Conservation (phyloP, 2,797 vertebrate species). For the Perodicticus potto region DNA sequence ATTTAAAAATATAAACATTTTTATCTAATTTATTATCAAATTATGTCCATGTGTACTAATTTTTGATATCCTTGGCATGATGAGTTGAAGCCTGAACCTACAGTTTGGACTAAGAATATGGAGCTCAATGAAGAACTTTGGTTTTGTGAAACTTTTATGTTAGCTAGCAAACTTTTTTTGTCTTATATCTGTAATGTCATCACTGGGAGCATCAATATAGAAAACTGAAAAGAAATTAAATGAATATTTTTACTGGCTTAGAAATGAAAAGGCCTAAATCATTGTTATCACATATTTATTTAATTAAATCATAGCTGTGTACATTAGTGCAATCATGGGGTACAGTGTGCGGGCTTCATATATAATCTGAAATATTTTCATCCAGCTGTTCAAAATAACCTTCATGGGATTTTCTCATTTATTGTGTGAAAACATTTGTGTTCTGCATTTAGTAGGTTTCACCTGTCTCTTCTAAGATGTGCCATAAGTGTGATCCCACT, state of each 20-base stretch:
- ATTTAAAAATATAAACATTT: slow-evolving; percentile 51
- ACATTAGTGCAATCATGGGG: too few relatives aligned
- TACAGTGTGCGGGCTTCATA: too few relatives aligned
- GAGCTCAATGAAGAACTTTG: slow-evolving; percentile 16
- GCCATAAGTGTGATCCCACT: too few relatives aligned
- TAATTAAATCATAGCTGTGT: too few relatives aligned
- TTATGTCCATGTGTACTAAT: not conserved
- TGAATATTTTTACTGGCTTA: slow-evolving; percentile 46
- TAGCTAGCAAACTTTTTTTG: slow-evolving; percentile 46
- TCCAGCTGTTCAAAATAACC: too few relatives aligned
- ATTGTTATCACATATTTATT: not conserved
- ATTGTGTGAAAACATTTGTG: too few relatives aligned
- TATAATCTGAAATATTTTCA: too few relatives aligned
- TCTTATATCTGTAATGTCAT: slow-evolving; percentile 5
- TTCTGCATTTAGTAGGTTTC: too few relatives aligned
- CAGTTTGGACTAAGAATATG: not conserved
- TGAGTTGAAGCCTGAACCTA: not conserved
- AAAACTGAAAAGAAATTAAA: slow-evolving; percentile 53
- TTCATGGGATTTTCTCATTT: too few relatives aligned
- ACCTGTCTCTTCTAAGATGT: too few relatives aligned
- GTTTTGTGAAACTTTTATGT: slow-evolving; percentile 29
- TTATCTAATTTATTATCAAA: slow-evolving; percentile 57
- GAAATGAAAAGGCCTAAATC: slow-evolving; percentile 44
- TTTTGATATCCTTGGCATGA: slow-evolving; percentile 34
- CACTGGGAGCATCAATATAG: not conserved